Percentiles rank a stretch among this genome's conserved stretches.
Conservation (phyloP, 2,888 invertebrate species). For the Eremobia ochroleuca region DNA sequence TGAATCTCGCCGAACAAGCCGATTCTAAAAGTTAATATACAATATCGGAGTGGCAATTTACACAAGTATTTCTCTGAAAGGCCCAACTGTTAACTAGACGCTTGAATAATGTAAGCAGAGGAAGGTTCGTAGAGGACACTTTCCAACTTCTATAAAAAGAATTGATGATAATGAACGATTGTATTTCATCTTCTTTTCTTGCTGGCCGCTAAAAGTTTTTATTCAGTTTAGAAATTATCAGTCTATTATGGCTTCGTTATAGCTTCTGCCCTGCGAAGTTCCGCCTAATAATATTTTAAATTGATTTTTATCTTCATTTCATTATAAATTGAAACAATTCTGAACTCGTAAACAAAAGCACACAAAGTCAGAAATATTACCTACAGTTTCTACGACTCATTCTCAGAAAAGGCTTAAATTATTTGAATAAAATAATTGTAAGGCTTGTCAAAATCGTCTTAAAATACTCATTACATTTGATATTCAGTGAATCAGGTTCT, state of each 20-base stretch:
- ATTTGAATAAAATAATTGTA: constrained; percentile 11
- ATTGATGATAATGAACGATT: constrained; percentile 65
- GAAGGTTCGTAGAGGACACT: constrained; percentile 60
- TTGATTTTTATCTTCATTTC: neutral
- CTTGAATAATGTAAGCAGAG: constrained; percentile 79
- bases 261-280: constrained; percentile 12
- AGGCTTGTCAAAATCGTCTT: neutral
- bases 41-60: constrained; percentile 82
- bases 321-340: constrained; percentile 2
- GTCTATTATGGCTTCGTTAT: constrained; percentile 33
- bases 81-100: constrained; percentile 74
- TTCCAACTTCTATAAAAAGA: constrained; percentile 57
- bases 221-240: constrained; percentile 46
- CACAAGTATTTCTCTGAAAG: constrained; percentile 77
- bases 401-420: neutral
- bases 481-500: neutral
- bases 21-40: constrained; percentile 80
- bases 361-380: neutral
- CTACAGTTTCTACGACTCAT: neutral
- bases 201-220: constrained; percentile 35
- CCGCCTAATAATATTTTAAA: constrained; percentile 15
- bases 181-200: constrained; percentile 43
- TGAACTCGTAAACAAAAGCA: neutral
- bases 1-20: constrained; percentile 69
- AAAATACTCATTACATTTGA: constrained; percentile 21